Evolutionary conservation across 2,888 invertebrate species (phyloP).

Genomic region (Orchesellides sinensis): DNA sequence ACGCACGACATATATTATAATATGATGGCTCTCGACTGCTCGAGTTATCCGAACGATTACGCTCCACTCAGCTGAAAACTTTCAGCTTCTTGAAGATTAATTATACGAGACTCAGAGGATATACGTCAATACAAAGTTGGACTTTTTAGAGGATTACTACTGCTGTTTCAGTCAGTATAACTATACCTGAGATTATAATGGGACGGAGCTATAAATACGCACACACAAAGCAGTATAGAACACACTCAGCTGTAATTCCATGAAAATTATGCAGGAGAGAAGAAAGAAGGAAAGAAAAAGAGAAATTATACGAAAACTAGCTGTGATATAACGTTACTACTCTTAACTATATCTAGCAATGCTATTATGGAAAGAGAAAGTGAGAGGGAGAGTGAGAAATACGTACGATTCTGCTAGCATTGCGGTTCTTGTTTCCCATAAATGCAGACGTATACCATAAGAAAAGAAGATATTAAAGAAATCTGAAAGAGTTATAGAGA

Average conservation of each 20-base stretch:
- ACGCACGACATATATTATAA: slow-evolving; percentile 15
- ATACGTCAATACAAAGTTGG: slow-evolving; percentile 13
- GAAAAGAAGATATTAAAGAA: not conserved
- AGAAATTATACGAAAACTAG: slow-evolving; percentile 27
- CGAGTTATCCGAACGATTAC: slow-evolving; percentile 54
- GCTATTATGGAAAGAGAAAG: slow-evolving; percentile 5
- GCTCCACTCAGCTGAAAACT: slow-evolving; percentile 55
- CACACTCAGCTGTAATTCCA: not conserved
- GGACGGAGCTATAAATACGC: not conserved
- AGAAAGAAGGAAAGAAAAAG: slow-evolving; percentile 1
- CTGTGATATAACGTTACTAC: not conserved
- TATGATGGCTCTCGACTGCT: slow-evolving; percentile 25
- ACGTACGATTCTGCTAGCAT: no score
- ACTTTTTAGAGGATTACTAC: slow-evolving; percentile 11
- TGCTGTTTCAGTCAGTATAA: not conserved
- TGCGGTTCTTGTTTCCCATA: no score
- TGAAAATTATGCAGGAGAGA: slow-evolving; percentile 24
- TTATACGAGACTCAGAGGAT: slow-evolving; percentile 47
- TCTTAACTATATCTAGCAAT: not conserved
- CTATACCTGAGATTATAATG: not conserved
- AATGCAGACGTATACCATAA: no score
- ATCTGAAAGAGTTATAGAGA: no score
- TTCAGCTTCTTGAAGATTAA: slow-evolving; percentile 58
- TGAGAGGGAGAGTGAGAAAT: not conserved
- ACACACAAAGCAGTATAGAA: not conserved